Conservation (phyloP, 2,113 vertebrate genomes). For the Pachycephala philippinensis region DNA sequence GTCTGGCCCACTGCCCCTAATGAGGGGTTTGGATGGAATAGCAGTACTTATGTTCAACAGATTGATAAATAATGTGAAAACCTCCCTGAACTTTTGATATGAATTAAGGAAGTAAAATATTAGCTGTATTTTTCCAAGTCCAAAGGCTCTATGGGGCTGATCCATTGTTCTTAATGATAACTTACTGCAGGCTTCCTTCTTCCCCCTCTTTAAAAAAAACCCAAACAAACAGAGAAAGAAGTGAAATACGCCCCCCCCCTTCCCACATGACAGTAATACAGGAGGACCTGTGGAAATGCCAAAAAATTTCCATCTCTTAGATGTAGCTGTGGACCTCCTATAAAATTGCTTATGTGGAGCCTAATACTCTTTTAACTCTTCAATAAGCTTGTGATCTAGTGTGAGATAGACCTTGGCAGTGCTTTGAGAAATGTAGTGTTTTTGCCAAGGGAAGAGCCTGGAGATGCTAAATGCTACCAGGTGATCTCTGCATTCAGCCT, state of each 20-base stretch:
- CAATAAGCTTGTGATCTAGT: not conserved
- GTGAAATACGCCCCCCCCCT: too few relatives aligned
- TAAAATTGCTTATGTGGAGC: not conserved
- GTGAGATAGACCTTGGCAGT: not conserved
- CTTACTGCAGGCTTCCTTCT: not conserved
- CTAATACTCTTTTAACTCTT: not conserved
- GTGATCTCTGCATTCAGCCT: not conserved
- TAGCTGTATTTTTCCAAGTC: not conserved
- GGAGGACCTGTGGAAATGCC: not conserved
- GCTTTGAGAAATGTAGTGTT: not conserved
- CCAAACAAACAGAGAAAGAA: not conserved
- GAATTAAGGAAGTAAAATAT: not conserved
- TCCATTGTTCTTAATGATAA: not conserved
- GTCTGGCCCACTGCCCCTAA: accelerated
- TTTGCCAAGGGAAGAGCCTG: not conserved
- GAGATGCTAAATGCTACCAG: not conserved
- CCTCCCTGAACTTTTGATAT: not conserved
- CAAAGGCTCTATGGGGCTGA: not conserved
- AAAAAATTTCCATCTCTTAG: not conserved
- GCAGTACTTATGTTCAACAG: not conserved
- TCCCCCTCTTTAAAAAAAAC: not conserved
- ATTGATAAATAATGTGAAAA: not conserved
- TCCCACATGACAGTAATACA: not conserved
- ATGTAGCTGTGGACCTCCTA: not conserved
- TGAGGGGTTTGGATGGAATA: not conserved